Evolutionary conservation across 64 coral and sea anemone species (phyloP).

Genomic region (Hydrozoanthus tunicans): DNA sequence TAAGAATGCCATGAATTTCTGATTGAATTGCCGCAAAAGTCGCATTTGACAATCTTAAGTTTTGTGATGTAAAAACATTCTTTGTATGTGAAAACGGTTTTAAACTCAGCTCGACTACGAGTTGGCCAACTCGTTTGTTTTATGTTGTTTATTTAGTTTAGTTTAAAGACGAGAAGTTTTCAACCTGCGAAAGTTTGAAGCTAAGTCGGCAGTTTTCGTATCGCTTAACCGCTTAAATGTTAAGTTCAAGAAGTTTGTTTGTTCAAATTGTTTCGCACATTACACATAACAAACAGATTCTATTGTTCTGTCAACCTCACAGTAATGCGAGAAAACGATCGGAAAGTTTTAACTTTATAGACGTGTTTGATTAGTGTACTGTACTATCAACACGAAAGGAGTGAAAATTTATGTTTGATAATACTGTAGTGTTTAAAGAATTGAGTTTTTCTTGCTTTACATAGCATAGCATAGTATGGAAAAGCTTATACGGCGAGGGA

Average conservation of each 20-base stretch:
- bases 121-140: neutral
- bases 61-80: neutral
- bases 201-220: neutral
- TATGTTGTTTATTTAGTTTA: neutral
- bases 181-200: neutral
- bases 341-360: no score
- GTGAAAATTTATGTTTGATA: no score
- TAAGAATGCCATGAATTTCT: neutral
- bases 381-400: no score
- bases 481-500: neutral
- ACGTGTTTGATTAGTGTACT: no score
- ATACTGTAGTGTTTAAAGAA: no score
- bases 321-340: no score
- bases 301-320: no score
- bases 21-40: neutral
- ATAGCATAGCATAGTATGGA: neutral
- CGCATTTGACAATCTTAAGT: neutral
- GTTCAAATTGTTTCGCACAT: no score
- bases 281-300: no score
- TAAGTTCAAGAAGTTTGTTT: no score
- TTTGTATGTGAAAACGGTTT: slow-evolving; percentile 13
- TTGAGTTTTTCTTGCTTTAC: no score
- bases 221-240: no score
- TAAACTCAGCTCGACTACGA: neutral
- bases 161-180: neutral